These are phyloP conservation scores for Blastobasis adustella DNA, from an alignment of 2,888 invertebrate genomes.

Conservation along the genomic window DNA sequence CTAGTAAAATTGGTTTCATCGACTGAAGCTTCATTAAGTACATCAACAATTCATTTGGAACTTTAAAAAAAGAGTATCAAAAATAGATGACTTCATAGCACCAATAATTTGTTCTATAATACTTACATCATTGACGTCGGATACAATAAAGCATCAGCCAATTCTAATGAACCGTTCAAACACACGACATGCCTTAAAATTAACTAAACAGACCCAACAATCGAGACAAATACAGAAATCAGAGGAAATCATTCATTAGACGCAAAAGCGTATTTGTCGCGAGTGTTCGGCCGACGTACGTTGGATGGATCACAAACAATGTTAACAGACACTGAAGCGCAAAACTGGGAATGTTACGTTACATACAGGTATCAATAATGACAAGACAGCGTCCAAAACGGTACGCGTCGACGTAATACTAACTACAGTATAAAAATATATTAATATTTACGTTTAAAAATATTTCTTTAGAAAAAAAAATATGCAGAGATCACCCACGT, in stretches of 20 bases:
- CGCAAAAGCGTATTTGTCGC: background rate
- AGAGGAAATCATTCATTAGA: background rate
- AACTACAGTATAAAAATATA: slow-evolving; percentile 61
- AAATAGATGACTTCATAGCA: slow-evolving; percentile 18
- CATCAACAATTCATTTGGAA: slow-evolving; percentile 6
- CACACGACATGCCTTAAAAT: slow-evolving; percentile 64
- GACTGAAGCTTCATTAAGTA: slow-evolving; percentile 38
- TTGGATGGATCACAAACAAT: slow-evolving; percentile 72
- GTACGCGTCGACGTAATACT: slow-evolving; percentile 25
- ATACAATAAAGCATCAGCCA: slow-evolving; percentile 47
- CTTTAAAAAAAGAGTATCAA: background rate
- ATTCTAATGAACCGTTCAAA: slow-evolving; percentile 37
- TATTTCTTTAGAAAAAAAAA: slow-evolving; percentile 51
- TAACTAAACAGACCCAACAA: slow-evolving; percentile 26
- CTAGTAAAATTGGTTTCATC: slow-evolving; percentile 45
- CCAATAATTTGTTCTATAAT: slow-evolving; percentile 19
- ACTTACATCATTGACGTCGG: background rate
- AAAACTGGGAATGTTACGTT: slow-evolving; percentile 70
- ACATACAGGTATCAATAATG: slow-evolving; percentile 70
- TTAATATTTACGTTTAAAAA: slow-evolving; percentile 42
- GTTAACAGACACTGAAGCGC: slow-evolving; percentile 65
- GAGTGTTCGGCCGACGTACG: background rate
- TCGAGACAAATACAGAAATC: background rate
- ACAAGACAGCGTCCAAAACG: slow-evolving; percentile 38
- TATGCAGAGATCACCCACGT: slow-evolving; percentile 65